Percentiles rank a stretch among this genome's conserved stretches.
These are phyloP conservation scores for Dolichallabes microphthalmus DNA, from an alignment of 2,113 vertebrate species.

Conservation along the genomic window DNA sequence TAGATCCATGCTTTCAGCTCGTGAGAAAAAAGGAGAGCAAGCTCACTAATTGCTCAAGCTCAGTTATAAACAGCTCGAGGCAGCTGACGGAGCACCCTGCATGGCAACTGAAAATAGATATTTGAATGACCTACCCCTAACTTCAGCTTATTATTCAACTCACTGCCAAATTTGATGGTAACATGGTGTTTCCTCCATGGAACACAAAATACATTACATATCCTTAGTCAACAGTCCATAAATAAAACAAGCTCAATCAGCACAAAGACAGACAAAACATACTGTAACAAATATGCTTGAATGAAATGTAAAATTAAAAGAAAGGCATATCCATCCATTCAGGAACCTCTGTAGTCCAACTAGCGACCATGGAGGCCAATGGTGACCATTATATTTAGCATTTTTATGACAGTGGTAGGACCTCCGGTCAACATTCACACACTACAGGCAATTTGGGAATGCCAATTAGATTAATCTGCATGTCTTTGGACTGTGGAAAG, in stretches of 20 bases:
- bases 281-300: not conserved
- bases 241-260: not conserved
- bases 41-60: not conserved
- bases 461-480: too few species aligned
- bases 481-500: too few species aligned
- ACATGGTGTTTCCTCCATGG: not conserved
- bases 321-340: not conserved
- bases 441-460: too few species aligned
- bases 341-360: too few species aligned
- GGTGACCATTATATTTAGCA: too few species aligned
- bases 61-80: not conserved
- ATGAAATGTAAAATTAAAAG: not conserved
- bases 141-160: not conserved
- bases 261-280: not conserved
- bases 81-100: not conserved
- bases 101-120: not conserved
- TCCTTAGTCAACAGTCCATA: not conserved
- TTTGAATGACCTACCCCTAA: not conserved
- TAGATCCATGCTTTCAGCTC: not conserved
- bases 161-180: not conserved
- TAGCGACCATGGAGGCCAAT: too few species aligned
- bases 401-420: too few species aligned
- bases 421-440: too few species aligned
- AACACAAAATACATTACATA: not conserved
- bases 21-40: not conserved